Percentiles rank a stretch among this genome's conserved stretches.
These are phyloP conservation scores for Sylvilagus bachmani DNA, from an alignment of 2,113 vertebrate genomes.

Conservation along the genomic window DNA sequence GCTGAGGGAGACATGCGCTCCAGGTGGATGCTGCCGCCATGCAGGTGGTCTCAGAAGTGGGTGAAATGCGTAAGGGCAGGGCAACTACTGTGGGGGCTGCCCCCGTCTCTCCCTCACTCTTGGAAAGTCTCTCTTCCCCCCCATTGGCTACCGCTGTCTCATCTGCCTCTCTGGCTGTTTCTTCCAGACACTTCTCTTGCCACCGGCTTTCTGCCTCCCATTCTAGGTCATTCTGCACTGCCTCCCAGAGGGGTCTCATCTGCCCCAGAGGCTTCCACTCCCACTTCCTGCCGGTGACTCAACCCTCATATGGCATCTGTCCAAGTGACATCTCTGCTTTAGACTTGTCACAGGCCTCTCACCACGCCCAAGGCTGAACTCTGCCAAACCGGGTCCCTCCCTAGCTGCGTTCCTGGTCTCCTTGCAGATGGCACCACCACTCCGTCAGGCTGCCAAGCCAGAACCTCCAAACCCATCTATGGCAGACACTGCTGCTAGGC, in stretches of 20 bases:
- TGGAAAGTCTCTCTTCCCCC: not conserved
- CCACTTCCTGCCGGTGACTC: not conserved
- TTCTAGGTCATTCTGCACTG: not conserved
- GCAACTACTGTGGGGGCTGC: not conserved
- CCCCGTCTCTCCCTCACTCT: not conserved
- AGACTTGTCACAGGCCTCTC: not conserved
- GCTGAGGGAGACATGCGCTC: not conserved
- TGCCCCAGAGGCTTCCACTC: not conserved
- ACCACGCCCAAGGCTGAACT: not conserved
- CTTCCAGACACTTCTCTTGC: not conserved
- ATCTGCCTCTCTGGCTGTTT: not conserved
- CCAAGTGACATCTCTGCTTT: not conserved
- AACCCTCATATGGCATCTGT: not conserved
- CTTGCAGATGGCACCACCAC: not conserved
- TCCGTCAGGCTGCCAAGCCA: not conserved
- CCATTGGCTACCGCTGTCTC: not conserved
- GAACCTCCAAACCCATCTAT: not conserved
- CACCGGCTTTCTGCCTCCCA: not conserved
- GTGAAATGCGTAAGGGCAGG: not conserved
- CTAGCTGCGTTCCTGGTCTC: constrained; percentile 1
- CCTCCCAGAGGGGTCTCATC: not conserved
- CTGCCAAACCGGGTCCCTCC: not conserved
- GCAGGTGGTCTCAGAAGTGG: not conserved
- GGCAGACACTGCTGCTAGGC: not conserved
- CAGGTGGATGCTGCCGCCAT: not conserved